These are phyloP conservation scores for Mormoops blainvillei DNA, from an alignment of 2,113 vertebrate species.

Conservation along the genomic window DNA sequence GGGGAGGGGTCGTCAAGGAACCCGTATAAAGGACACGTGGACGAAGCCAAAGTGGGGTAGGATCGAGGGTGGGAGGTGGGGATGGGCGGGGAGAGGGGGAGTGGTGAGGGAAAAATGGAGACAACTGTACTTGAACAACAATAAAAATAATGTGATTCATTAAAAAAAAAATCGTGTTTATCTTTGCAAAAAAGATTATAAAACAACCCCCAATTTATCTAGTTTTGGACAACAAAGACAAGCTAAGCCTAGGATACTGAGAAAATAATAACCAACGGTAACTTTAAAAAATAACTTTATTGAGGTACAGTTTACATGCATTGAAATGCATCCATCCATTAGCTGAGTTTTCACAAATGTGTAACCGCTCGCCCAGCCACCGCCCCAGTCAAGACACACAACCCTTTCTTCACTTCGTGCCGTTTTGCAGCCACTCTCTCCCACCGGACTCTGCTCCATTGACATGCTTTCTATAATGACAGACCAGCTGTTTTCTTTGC, in stretches of 20 bases:
- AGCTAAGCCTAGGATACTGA: background rate
- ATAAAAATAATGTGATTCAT: too few species aligned
- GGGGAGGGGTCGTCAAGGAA: too few species aligned
- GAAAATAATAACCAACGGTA: background rate
- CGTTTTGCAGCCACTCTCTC: background rate
- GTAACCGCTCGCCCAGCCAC: background rate
- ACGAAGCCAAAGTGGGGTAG: too few species aligned
- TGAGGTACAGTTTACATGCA: background rate
- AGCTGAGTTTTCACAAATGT: background rate
- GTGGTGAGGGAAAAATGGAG: too few species aligned
- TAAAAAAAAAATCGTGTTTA: too few species aligned
- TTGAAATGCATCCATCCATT: background rate
- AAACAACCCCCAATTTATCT: background rate
- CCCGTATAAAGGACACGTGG: too few species aligned
- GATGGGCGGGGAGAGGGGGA: too few species aligned
- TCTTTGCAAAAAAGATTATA: background rate
- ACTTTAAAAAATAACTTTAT: background rate
- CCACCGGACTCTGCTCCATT: background rate
- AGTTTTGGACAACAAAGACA: background rate
- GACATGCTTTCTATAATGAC: background rate
- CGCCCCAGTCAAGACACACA: background rate
- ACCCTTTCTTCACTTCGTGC: background rate
- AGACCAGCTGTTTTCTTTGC: background rate
- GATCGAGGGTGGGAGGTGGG: too few species aligned
- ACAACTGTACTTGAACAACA: too few species aligned